These are phyloP conservation scores for Cecidostiba fungosa DNA, from an alignment of 2,888 invertebrate genomes.

Conservation along the genomic window DNA sequence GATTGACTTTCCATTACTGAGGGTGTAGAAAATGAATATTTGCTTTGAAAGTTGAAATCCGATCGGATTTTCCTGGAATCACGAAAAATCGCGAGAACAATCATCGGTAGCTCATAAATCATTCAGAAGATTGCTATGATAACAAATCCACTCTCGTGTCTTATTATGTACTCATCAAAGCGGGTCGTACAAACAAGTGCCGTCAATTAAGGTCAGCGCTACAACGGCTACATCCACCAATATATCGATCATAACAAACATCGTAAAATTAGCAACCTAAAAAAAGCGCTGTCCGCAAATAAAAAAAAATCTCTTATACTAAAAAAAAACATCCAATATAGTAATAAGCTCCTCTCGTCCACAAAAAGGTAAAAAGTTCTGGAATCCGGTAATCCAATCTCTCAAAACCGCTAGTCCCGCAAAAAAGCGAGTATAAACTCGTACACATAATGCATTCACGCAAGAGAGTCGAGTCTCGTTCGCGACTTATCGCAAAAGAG, in stretches of 20 bases:
- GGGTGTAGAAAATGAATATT: neutral
- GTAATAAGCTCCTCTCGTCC: neutral
- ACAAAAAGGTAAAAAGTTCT: neutral
- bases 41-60: neutral
- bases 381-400: conserved; percentile 7
- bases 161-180: neutral
- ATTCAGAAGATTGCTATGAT: neutral
- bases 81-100: neutral
- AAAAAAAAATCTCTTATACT: too few relatives aligned
- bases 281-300: too few relatives aligned
- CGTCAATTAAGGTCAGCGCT: neutral
- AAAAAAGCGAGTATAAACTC: neutral
- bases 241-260: neutral
- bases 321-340: neutral
- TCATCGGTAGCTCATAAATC: neutral
- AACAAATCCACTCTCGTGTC: neutral
- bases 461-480: neutral
- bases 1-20: neutral
- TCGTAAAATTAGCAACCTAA: neutral
- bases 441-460: neutral
- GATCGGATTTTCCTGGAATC: neutral
- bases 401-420: neutral
- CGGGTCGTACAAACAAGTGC: neutral
- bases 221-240: neutral
- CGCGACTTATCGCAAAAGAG: neutral